These are phyloP conservation scores for Ptiloglossa arizonensis DNA, from an alignment of 1,140 invertebrate genomes.

Conservation along the genomic window DNA sequence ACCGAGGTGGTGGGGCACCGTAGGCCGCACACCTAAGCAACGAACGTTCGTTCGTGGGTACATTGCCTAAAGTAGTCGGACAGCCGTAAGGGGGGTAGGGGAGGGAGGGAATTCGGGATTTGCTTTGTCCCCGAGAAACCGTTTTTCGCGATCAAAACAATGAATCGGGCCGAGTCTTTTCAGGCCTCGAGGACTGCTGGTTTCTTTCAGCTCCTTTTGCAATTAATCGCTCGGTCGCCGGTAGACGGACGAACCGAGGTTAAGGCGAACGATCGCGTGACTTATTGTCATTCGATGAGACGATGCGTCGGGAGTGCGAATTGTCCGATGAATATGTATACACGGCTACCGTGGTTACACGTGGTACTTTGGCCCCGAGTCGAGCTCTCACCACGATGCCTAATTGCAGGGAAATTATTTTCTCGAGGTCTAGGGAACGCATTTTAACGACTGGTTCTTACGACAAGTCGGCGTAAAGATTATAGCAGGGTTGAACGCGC, in stretches of 20 bases:
- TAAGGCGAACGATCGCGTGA: background rate
- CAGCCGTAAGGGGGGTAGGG: conserved; percentile 9
- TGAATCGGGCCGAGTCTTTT: conserved; percentile 11
- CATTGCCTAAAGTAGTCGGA: background rate
- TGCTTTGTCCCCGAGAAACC: conserved; percentile 58
- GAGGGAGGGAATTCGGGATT: conserved; percentile 13
- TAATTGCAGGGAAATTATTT: conserved; percentile 20
- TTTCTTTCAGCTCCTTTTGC: background rate
- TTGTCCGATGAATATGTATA: background rate
- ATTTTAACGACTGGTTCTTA: conserved; percentile 54
- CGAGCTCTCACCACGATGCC: background rate
- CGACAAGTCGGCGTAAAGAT: conserved; percentile 58
- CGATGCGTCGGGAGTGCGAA: background rate
- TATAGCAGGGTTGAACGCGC: conserved; percentile 56
- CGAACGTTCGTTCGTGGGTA: background rate
- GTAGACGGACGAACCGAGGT: too few species aligned
- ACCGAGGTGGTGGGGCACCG: background rate
- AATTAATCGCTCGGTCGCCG: conserved; percentile 11
- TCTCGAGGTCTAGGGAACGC: background rate
- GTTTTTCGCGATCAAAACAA: conserved; percentile 51
- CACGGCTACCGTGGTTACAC: background rate
- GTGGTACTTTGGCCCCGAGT: background rate
- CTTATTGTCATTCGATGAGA: conserved; percentile 22
- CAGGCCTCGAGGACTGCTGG: background rate
- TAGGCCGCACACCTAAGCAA: background rate